Base-by-base conservation (phyloP, 2,113 vertebrate genomes). In the Vireo altiloquus region DNA sequence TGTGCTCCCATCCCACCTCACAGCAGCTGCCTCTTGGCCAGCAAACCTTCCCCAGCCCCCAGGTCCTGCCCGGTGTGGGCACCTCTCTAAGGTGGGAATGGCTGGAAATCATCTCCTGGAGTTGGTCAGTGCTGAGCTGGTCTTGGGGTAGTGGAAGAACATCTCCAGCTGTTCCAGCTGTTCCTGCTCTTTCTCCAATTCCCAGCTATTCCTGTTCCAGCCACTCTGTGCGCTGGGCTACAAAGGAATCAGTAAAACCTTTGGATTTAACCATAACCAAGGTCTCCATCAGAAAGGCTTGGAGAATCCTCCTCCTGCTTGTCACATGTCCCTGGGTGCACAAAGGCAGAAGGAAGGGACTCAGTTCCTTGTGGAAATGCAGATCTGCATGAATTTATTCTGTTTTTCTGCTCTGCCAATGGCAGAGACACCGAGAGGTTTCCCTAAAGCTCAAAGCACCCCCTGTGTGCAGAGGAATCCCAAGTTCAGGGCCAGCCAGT, bases 1-100 rank as follows among this genome's bases (percentile, higher is more conserved):
- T 4, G 1, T 42, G 44, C 49, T n/a, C 33, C 46, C 64, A 15
- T 11, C 59, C 53, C 23, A 23, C 6, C 6, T 1, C 49, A 1
- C 2, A 35, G 72, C 56, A 33, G 9, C 49, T 56, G 30, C 23
- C 5, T 23, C 77, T 37, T 13, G 28, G 15, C 65, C 68, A n/a
- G 44, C 7, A 47, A 44, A 52, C 17, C 30, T 71, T 13, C 40
- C 21, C 10, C 21, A 35, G 44, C 14, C 74, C 13, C 16, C n/a
- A 7, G 69, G 24, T 40, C 42, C 40, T 31, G 27, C 25, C 23
- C 44, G 75, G 11, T 14, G n/a, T 11, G 35, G 3, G 9, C 19
- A 24, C 5, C 31, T 31, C 4, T 66, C 31, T 18, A 2, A 59
- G 74, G 27, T 40, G 54, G 77, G 44, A 27, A 69, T 0, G 9